phyloP scores from a whole-genome alignment of 2,113 vertebrate species.

The Carassius gibelio region DNA sequence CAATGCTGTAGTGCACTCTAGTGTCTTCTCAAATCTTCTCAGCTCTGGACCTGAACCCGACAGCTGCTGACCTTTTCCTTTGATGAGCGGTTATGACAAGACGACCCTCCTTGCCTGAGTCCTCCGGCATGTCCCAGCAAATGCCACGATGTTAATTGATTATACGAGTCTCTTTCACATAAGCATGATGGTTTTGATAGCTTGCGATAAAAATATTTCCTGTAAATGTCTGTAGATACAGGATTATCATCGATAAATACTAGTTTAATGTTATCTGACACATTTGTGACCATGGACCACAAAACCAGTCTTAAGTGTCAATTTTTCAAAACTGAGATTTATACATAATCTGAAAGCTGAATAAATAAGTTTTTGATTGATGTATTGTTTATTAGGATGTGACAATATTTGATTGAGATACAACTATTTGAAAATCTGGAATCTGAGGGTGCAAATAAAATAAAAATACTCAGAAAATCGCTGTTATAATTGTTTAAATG shows the following conservation, averaged over 20 bases:
- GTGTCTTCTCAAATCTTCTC: slow-evolving; percentile 33
- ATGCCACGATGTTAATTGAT: slow-evolving; percentile 52
- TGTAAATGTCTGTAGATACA: background rate
- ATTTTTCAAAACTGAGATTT: no score
- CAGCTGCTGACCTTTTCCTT: slow-evolving; percentile 47
- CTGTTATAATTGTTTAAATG: no score
- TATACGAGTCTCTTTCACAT: slow-evolving; percentile 24
- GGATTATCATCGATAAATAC: background rate
- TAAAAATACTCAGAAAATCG: no score
- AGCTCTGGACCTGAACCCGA: slow-evolving; percentile 27
- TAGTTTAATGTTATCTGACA: background rate
- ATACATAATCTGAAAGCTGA: no score
- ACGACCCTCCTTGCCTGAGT: slow-evolving; percentile 11
- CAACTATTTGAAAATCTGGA: no score
- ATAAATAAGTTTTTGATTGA: no score
- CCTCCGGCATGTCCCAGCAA: slow-evolving; percentile 45
- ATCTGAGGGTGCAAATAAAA: no score
- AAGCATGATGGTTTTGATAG: slow-evolving; percentile 10
- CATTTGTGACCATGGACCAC: background rate
- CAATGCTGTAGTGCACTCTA: slow-evolving; percentile 37
- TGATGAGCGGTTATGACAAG: slow-evolving; percentile 32
- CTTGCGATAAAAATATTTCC: background rate
- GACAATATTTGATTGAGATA: no score
- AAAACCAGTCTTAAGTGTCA: no score
- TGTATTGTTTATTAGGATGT: no score